Conservation (phyloP, 2,888 invertebrate genomes). For the Neoascia interrupta region DNA sequence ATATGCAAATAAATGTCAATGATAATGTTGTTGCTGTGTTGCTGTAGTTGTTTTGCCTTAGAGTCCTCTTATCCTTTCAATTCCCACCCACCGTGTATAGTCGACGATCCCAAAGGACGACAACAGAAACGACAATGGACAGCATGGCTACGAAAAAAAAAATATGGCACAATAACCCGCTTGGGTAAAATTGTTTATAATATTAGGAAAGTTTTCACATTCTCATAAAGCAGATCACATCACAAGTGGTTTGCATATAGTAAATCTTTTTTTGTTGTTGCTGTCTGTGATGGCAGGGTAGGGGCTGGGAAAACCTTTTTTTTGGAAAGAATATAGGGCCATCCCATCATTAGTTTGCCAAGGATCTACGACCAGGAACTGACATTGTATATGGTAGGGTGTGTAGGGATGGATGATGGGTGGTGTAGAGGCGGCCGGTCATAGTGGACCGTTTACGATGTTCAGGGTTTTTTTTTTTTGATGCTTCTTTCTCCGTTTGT, state of each 20-base stretch:
- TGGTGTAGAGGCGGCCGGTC: too few species aligned
- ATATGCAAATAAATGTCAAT: constrained; percentile 60
- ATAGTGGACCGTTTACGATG: constrained; percentile 37
- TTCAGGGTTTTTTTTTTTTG: constrained; percentile 21
- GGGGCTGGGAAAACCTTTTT: constrained; percentile 24
- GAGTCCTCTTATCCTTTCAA: constrained; percentile 34
- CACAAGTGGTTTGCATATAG: constrained; percentile 67
- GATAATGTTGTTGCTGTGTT: constrained; percentile 54
- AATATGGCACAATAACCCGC: constrained; percentile 54
- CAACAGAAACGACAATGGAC: constrained; percentile 6
- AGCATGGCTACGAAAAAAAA: constrained; percentile 28
- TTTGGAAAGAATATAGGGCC: constrained; percentile 24
- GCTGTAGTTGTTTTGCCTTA: constrained; percentile 15
- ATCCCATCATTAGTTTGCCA: constrained; percentile 32
- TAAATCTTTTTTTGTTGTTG: constrained; percentile 33
- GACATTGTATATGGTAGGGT: too few species aligned
- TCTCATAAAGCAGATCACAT: constrained; percentile 66
- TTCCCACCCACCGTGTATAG: constrained; percentile 15
- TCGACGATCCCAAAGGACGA: constrained; percentile 31
- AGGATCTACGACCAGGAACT: too few species aligned
- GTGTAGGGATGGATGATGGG: too few species aligned
- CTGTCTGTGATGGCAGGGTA: constrained; percentile 17
- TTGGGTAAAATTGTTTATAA: constrained; percentile 67
- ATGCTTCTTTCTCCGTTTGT: constrained; percentile 10
- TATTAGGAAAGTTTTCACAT: constrained; percentile 67